Evolutionary conservation across 2,113 vertebrate species (phyloP), one percentile per base, ranked within the genome.

Genomic region (Machaerirhynchus nigripectus): DNA sequence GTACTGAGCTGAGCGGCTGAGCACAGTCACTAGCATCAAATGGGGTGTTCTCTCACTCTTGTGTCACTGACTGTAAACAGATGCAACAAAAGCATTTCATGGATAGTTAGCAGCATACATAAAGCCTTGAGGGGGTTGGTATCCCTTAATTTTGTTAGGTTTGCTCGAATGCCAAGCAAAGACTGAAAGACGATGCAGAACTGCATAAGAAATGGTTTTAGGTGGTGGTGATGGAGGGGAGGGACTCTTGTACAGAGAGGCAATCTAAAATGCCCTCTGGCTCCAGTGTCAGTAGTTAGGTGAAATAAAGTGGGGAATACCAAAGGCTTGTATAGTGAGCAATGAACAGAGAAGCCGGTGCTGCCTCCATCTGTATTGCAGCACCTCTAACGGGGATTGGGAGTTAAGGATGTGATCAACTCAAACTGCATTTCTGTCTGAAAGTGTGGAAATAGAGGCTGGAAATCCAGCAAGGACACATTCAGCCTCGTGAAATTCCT

Each of bases 281-380:
- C 37, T 49, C 70, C 46, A 7, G 1, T 1, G 5, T 27, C 49
- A 37, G 46, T 49, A 50, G 17, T 37, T n/a, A 15, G 59, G 13
- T 63, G 49, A 31, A 57, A 23, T 46, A 71, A 86, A 56, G 21
- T 14, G 35, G 65, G 40, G 59, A 40, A 15, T 28, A 39, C 21
- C 37, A 31, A 61, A 7, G 12, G 37, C 6, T 44, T 1, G 2
- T 12, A 2, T 17, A 23, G 26, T 0, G 1, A 80, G 39, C 57
- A 47, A 10, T 6, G 71, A 40, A 26, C 15, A 11, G 67, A 80
- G 83, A 69, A 55, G 55, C 9, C 31, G 15, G n/a, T 21, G 53
- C 37, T 65, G 77, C 73, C 59, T 84, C 33, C n/a, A 13, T 73
- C 27, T 33, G 11, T 10, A 5, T 16, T 11, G 39, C 42, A 55